Conservation (phyloP, 2,888 invertebrate genomes). For the Electrophaes corylata region DNA sequence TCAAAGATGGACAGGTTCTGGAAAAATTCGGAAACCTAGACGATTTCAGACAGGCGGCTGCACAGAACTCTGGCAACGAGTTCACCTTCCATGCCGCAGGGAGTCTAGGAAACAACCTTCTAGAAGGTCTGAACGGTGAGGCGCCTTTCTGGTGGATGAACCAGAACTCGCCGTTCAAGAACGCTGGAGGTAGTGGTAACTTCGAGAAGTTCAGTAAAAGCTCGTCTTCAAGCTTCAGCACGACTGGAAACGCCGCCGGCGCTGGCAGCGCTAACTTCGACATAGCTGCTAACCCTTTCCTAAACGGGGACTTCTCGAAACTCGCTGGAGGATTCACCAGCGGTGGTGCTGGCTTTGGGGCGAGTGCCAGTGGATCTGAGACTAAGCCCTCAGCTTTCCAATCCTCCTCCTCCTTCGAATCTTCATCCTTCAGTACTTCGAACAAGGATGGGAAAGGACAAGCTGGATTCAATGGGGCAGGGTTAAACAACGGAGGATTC, state of each 20-base stretch:
- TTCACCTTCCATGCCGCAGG: conserved; percentile 72
- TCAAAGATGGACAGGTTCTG: conserved; percentile 73
- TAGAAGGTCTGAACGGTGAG: conserved; percentile 60
- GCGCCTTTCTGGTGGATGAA: conserved; percentile 86
- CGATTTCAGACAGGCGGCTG: conserved; percentile 66
- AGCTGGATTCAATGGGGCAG: conserved; percentile 40
- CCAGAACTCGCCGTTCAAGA: conserved; percentile 84
- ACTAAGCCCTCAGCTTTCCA: conserved; percentile 46
- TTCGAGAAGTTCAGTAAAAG: conserved; percentile 69
- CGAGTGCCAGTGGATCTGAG: conserved; percentile 21
- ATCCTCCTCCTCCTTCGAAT: conserved; percentile 59
- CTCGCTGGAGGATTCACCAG: conserved; percentile 33
- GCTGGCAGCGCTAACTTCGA: conserved; percentile 42
- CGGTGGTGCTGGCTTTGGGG: conserved; percentile 33
- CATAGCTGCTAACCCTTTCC: conserved; percentile 60
- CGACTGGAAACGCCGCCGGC: conserved; percentile 44
- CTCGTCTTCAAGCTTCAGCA: conserved; percentile 58
- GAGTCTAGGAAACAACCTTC: conserved; percentile 52
- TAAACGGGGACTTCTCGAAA: conserved; percentile 63
- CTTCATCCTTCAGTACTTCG: conserved; percentile 57
- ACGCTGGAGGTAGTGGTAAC: conserved; percentile 54
- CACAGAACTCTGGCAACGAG: conserved; percentile 59
- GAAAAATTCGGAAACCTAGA: conserved; percentile 72
- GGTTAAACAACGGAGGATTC: conserved; percentile 35
- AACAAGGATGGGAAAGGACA: conserved; percentile 55